These are phyloP conservation scores for Macquaria ambigua DNA, from an alignment of 2,113 vertebrate genomes.

Conservation along the genomic window DNA sequence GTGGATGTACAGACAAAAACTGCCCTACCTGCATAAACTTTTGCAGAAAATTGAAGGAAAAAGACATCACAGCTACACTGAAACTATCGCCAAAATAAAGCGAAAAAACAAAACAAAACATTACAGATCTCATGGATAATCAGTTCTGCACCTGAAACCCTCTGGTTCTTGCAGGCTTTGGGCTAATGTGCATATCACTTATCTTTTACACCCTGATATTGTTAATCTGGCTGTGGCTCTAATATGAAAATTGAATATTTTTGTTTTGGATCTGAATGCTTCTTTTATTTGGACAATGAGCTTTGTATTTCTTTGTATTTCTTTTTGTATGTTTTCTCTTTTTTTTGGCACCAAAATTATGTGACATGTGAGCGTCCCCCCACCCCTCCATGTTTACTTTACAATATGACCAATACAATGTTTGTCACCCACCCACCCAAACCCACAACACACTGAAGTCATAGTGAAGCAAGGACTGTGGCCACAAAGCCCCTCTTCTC, in stretches of 20 bases:
- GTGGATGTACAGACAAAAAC: neutral
- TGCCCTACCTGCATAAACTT: too few relatives aligned
- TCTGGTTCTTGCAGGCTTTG: constrained; percentile 34
- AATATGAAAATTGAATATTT: constrained; percentile 44
- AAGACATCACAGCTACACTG: neutral
- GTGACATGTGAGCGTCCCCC: neutral
- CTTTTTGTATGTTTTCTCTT: neutral
- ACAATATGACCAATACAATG: neutral
- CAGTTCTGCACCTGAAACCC: constrained; percentile 33
- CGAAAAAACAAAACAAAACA: constrained; percentile 21
- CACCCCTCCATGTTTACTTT: too few relatives aligned
- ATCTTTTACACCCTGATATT: constrained; percentile 42
- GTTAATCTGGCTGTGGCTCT: constrained; percentile 45
- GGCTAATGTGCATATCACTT: constrained; percentile 41
- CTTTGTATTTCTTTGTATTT: constrained; percentile 10
- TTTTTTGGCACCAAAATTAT: neutral
- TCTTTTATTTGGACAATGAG: neutral
- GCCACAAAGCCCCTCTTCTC: constrained; percentile 66
- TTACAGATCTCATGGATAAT: constrained; percentile 28
- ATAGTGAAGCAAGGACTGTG: constrained; percentile 78
- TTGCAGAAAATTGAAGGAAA: neutral
- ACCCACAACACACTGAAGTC: constrained; percentile 73
- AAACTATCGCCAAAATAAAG: constrained; percentile 15
- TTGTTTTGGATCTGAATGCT: constrained; percentile 18
- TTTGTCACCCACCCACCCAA: neutral